Conservation (phyloP, 2,888 invertebrate species). For the Nemurella pictetii region DNA sequence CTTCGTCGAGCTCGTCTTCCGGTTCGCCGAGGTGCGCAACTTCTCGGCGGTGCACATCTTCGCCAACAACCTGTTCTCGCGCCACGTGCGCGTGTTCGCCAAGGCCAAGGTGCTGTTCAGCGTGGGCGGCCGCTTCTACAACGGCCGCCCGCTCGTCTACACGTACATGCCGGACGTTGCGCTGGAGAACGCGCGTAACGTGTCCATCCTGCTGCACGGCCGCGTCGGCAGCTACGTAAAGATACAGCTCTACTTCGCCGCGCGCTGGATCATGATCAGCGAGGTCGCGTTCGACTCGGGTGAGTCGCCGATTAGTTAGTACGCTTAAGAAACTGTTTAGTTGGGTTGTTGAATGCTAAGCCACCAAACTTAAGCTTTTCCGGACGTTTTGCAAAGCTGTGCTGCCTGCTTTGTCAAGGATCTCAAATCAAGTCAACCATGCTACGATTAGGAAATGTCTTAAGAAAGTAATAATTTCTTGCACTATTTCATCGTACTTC, state of each 20-base stretch:
- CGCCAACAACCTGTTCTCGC: constrained; percentile 70
- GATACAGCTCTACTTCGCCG: constrained; percentile 66
- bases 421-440: too few relatives aligned
- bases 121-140: constrained; percentile 61
- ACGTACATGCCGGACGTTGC: constrained; percentile 63
- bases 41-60: constrained; percentile 68
- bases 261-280: constrained; percentile 72
- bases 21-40: constrained; percentile 69
- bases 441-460: too few relatives aligned
- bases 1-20: constrained; percentile 68
- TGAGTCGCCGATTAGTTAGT: too few relatives aligned
- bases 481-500: too few relatives aligned
- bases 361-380: too few relatives aligned
- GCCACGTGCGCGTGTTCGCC: constrained; percentile 71
- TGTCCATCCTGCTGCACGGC: constrained; percentile 65
- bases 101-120: constrained; percentile 67
- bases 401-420: too few relatives aligned
- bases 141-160: constrained; percentile 59
- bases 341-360: too few relatives aligned
- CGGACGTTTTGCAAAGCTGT: too few relatives aligned
- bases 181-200: constrained; percentile 68
- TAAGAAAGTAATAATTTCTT: too few relatives aligned
- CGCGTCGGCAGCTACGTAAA: constrained; percentile 64
- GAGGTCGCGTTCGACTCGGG: constrained; percentile 67
- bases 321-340: too few relatives aligned